Percentiles rank a stretch among this genome's conserved stretches.
Evolutionary conservation across 2,888 invertebrate species (phyloP).

Genomic region (Notocelia uddmanniana): DNA sequence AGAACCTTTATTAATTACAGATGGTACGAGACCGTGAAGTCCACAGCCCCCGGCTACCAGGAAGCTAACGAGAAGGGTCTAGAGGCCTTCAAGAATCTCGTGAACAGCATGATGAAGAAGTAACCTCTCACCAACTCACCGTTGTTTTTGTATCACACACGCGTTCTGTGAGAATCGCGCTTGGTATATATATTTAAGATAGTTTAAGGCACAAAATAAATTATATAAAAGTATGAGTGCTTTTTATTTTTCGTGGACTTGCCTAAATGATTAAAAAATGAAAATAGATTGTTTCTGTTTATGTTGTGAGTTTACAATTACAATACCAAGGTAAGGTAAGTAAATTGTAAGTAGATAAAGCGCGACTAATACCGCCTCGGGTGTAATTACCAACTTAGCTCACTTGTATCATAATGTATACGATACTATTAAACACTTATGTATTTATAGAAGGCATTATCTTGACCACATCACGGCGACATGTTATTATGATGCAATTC

Average conservation of each 20-base stretch:
- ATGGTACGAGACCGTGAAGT: conserved; percentile 50
- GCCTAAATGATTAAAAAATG: background rate
- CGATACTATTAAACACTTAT: no score
- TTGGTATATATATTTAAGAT: conserved; percentile 28
- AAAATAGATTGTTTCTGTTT: no score
- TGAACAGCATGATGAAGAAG: conserved; percentile 48
- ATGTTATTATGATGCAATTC: no score
- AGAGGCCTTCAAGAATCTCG: conserved; percentile 64
- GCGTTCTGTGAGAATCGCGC: conserved; percentile 15
- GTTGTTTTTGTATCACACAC: conserved; percentile 29
- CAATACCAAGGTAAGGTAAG: no score
- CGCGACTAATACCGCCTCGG: no score
- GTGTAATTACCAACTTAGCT: no score
- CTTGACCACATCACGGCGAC: no score
- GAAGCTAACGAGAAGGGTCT: conserved; percentile 71
- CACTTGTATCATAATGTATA: no score
- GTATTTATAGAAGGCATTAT: no score
- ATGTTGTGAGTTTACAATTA: no score
- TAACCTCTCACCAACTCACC: conserved; percentile 25
- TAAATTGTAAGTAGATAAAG: no score
- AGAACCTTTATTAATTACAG: conserved; percentile 39
- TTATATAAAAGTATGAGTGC: conserved; percentile 17
- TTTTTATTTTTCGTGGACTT: background rate
- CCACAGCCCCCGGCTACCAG: conserved; percentile 53
- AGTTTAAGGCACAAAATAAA: conserved; percentile 58